phyloP scores from a whole-genome alignment of 2,797 vertebrate genomes.

The Melanotaenia nigrans region DNA sequence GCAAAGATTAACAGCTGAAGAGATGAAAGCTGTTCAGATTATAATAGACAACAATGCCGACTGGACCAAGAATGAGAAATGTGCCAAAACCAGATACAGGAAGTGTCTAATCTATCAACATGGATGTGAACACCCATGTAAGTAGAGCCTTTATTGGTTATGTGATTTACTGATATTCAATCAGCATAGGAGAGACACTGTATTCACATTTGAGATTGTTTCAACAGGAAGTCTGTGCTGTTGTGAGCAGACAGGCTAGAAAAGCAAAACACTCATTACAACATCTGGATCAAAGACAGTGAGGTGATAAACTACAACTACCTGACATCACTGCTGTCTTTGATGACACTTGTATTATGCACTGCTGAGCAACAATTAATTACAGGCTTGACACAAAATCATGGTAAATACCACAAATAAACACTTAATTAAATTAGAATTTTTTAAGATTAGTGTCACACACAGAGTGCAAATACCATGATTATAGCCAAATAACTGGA shows the following conservation, averaged over 20 bases:
- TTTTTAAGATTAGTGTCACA: neutral
- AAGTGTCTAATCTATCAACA: neutral
- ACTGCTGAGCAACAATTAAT: constrained; percentile 21
- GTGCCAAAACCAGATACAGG: neutral
- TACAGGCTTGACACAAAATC: neutral
- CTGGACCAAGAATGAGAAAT: too few species aligned
- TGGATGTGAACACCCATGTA: neutral
- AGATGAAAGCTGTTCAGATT: neutral
- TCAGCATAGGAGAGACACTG: neutral
- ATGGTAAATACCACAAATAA: constrained; percentile 24
- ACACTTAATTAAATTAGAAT: constrained; percentile 17
- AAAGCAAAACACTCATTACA: constrained; percentile 22
- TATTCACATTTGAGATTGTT: constrained; percentile 5
- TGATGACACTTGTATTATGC: constrained; percentile 22
- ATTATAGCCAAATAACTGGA: neutral
- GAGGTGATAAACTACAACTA: constrained; percentile 11
- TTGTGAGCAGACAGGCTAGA: constrained; percentile 9
- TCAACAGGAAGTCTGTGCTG: constrained; percentile 19
- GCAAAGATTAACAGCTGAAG: neutral
- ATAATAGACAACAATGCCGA: neutral
- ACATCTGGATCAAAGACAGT: constrained; percentile 14
- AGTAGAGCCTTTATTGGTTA: neutral
- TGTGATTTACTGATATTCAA: too few species aligned
- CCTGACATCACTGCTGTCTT: constrained; percentile 19
- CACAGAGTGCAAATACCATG: constrained; percentile 29